phyloP scores from a whole-genome alignment of 2,113 vertebrate genomes.

The Vanacampus margaritifer region DNA sequence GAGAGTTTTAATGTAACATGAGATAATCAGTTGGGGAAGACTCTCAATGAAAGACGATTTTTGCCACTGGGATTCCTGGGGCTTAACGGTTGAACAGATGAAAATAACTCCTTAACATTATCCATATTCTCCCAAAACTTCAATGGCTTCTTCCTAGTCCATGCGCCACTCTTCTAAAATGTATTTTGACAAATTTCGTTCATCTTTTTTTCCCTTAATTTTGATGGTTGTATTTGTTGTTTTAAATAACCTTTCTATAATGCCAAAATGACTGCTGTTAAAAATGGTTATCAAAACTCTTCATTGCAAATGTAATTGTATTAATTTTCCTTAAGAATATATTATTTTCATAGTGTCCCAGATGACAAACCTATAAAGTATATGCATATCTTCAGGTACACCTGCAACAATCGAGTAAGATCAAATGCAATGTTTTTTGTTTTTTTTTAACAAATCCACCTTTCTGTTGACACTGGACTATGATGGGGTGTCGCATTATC shows the following conservation, averaged over 20 bases:
- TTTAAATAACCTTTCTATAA: not conserved
- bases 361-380: not conserved
- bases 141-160: not conserved
- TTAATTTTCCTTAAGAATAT: not conserved
- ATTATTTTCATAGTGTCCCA: too few species aligned
- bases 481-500: conserved; percentile 7
- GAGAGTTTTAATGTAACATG: too few species aligned
- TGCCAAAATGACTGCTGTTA: not conserved
- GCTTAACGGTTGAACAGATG: not conserved
- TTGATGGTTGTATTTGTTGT: not conserved
- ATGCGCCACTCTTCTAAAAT: not conserved
- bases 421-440: conserved; percentile 5
- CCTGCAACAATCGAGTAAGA: not conserved
- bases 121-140: not conserved
- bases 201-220: too few species aligned
- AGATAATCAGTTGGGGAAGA: too few species aligned
- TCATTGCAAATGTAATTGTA: too few species aligned
- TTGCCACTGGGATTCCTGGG: too few species aligned
- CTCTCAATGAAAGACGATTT: too few species aligned
- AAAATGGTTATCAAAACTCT: not conserved
- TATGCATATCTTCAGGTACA: not conserved
- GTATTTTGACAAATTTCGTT: not conserved
- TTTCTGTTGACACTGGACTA: not conserved
- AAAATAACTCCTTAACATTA: not conserved
- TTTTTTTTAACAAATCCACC: not conserved